phyloP scores from a whole-genome alignment of 1,140 invertebrate species.

The Scylla paramamosain region DNA sequence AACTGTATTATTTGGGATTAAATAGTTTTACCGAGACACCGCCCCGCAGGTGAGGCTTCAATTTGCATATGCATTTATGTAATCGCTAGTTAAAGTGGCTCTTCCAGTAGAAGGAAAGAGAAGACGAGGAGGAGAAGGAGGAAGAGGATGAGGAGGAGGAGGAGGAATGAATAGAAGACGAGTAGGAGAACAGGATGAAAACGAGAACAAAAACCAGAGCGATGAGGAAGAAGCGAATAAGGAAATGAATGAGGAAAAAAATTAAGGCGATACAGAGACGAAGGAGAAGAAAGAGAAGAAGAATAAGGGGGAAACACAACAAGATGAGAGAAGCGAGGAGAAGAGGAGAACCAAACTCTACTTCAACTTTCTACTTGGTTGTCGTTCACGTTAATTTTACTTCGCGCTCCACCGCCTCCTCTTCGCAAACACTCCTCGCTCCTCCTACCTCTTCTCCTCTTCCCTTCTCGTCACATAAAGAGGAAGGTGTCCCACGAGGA shows the following conservation, averaged over 20 bases:
- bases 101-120: neutral
- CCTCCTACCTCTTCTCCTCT: neutral
- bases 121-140: neutral
- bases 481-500: neutral
- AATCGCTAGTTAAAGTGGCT: slow-evolving; percentile 51
- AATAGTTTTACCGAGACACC: slow-evolving; percentile 32
- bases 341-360: neutral
- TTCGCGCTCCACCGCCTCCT: neutral
- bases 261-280: neutral
- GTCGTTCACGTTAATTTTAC: neutral
- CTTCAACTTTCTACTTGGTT: neutral
- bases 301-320: neutral
- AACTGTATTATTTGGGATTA: slow-evolving; percentile 46
- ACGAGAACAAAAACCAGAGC: neutral
- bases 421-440: neutral
- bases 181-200: neutral
- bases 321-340: neutral
- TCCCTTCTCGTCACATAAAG: neutral
- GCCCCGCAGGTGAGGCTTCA: slow-evolving; percentile 32
- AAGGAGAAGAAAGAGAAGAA: neutral
- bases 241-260: neutral
- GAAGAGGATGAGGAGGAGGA: neutral
- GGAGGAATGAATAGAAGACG: neutral
- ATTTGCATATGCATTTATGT: slow-evolving; percentile 60
- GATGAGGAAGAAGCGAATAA: neutral